Evolutionary conservation across 2,888 invertebrate species (phyloP), one percentile per base, ranked within the genome.

Genomic region (Molanna angustata): DNA sequence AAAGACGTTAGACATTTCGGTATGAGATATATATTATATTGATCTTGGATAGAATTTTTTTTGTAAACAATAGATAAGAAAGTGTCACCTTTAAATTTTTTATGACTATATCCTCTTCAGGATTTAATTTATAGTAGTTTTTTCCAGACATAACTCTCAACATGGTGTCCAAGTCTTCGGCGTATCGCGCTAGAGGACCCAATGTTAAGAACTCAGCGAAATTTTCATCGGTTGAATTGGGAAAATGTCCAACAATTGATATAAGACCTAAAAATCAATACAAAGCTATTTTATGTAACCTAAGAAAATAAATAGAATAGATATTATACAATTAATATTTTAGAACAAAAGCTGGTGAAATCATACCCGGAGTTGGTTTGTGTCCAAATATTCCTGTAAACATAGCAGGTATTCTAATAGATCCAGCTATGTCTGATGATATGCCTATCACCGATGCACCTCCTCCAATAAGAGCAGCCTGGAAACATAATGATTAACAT

Each of bases 361-460:
- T n/a, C n/a, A n/a, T 66, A 80, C 89, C 82, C 3, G 84, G 78
- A 35, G 89, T 85, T 2, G 92, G 87, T 65, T 93, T 93, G 68
- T 93, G 91, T 0, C 93, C 94, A 69, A 88, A 94, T 31, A 94
- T 75, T 1, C 94, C 94, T 70, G 86, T 90, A 69, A 87, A 92
- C 60, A 87, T 80, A n/a, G 87, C 80, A 0, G 94, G 94, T 65
- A 94, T 74, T 19, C 94, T 80, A 61, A 94, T 90, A 46, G 92
- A 92, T 44, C 94, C 94, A 6, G 86, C 91, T 62, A 94, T 83
- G 69, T 94, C 94, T 0, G 92, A 91, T 2, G 90, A 87, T 60
- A 94, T 72, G 54, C 92, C 89, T 62, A 91, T 78, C 0, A 88
- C 69, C 1, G 88, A 84, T 13, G 88, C 91, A 9, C 85, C 92